These are phyloP conservation scores for Grammomys surdaster DNA, from an alignment of 2,113 vertebrate species.

Conservation along the genomic window DNA sequence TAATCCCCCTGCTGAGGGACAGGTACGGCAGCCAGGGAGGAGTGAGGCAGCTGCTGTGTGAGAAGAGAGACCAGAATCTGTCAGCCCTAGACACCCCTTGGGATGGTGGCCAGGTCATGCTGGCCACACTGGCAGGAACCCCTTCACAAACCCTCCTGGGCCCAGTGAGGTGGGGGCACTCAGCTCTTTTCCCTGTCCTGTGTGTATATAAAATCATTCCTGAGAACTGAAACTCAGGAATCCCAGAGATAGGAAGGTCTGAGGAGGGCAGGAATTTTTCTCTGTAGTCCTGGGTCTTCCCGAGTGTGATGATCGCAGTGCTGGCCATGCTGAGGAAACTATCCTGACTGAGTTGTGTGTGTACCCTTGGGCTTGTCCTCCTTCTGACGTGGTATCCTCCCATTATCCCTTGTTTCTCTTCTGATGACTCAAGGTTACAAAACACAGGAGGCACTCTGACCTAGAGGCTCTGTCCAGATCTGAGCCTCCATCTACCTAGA, in stretches of 20 bases:
- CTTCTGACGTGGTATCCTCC: neutral
- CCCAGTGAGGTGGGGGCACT: neutral
- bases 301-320: neutral
- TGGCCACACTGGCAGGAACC: neutral
- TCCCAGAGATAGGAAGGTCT: neutral
- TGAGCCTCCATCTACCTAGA: neutral
- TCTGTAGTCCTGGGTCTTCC: neutral
- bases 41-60: neutral
- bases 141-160: neutral
- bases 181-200: neutral
- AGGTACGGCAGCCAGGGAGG: neutral
- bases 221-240: neutral
- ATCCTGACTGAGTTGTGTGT: neutral
- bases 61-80: neutral
- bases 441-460: neutral
- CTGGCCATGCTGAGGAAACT: neutral
- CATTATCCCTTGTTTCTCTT: neutral
- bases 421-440: neutral
- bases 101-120: neutral
- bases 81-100: accelerated
- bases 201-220: neutral
- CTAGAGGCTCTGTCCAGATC: neutral
- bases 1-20: conserved; percentile 79
- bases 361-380: neutral
- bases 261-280: neutral